A percentile compares a stretch with the other conserved stretches of the same genome.
phyloP scores from a whole-genome alignment of 2,113 vertebrate species.

The Crotalus viridis region DNA sequence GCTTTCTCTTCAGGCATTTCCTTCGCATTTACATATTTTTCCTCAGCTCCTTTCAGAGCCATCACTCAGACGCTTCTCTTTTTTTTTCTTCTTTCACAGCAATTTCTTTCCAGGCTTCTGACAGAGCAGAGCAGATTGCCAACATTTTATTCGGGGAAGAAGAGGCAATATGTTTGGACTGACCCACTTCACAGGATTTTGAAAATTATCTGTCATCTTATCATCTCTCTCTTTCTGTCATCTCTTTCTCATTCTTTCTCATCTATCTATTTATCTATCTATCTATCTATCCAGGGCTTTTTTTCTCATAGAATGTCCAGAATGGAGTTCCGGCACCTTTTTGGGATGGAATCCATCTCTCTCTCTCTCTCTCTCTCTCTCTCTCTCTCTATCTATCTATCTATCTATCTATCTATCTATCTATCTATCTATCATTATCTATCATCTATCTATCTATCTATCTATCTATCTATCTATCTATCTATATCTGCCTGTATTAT shows the following conservation, averaged over 20 bases:
- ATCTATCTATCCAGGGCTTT: too few species aligned
- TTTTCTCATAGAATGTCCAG: too few species aligned
- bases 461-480: too few species aligned
- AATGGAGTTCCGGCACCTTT: too few species aligned
- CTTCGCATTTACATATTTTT: neutral
- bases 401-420: too few species aligned
- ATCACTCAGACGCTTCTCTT: neutral
- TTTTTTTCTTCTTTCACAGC: neutral
- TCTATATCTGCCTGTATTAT: too few species aligned
- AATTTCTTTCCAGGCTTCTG: neutral
- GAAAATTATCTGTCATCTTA: neutral
- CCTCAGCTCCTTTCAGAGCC: neutral
- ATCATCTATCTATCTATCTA: too few species aligned
- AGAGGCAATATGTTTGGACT: neutral
- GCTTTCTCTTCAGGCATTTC: neutral
- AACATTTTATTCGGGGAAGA: neutral
- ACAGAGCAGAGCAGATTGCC: neutral
- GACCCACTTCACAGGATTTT: neutral
- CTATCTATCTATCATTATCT: too few species aligned
- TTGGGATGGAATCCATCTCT: too few species aligned
- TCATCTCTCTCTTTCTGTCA: neutral
- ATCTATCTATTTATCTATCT: too few species aligned
- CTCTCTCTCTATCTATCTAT: too few species aligned
- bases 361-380: too few species aligned
- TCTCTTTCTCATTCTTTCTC: neutral